Evolutionary conservation across 2,888 invertebrate genomes (phyloP).

Genomic region (Agrotis ipsilon): DNA sequence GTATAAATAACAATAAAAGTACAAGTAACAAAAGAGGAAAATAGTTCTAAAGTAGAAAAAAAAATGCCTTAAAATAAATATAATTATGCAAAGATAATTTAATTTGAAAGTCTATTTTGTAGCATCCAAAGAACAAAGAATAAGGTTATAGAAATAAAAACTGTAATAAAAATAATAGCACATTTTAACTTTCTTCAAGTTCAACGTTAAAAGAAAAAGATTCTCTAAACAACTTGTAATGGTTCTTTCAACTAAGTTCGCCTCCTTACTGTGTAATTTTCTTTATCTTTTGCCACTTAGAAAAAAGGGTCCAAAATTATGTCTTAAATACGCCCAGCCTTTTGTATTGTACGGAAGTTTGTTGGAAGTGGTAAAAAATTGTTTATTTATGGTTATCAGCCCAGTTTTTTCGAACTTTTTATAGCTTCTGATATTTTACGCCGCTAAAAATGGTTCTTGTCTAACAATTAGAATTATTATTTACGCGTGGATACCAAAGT

Average conservation of each 20-base stretch:
- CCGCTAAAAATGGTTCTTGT: slow-evolving; percentile 4
- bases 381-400: slow-evolving; percentile 40
- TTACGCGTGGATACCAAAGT: too few relatives aligned
- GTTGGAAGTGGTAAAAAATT: slow-evolving; percentile 20
- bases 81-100: background rate
- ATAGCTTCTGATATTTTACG: slow-evolving; percentile 17
- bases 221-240: slow-evolving; percentile 53
- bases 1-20: too few relatives aligned
- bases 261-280: slow-evolving; percentile 46
- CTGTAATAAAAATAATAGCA: slow-evolving; percentile 33
- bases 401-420: slow-evolving; percentile 26
- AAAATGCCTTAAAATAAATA: too few relatives aligned
- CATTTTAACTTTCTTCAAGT: slow-evolving; percentile 50
- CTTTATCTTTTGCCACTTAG: slow-evolving; percentile 47
- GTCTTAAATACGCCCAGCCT: slow-evolving; percentile 35
- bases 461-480: slow-evolving; percentile 2
- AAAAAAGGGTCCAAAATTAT: slow-evolving; percentile 48
- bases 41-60: too few relatives aligned
- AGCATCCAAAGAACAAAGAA: slow-evolving; percentile 7
- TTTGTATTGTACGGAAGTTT: slow-evolving; percentile 29
- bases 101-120: background rate
- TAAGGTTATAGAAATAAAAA: slow-evolving; percentile 24
- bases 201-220: slow-evolving; percentile 46
- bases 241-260: slow-evolving; percentile 45
- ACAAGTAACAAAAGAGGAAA: too few relatives aligned